Evolutionary conservation across 2,888 invertebrate genomes (phyloP).

Genomic region (Polymixis lichenea): DNA sequence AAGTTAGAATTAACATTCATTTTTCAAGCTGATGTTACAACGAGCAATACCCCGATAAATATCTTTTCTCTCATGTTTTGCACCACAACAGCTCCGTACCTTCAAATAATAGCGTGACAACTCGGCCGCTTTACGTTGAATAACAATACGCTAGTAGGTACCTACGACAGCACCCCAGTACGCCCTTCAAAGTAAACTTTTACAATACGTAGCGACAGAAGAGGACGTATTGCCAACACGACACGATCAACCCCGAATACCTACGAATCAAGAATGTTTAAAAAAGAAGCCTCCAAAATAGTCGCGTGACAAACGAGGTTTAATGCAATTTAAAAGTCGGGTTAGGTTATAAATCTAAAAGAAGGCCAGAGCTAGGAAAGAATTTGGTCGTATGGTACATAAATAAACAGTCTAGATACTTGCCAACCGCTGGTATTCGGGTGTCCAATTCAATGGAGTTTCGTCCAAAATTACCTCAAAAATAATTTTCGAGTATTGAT

Average conservation of each 20-base stretch:
- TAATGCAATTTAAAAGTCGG: conserved; percentile 48
- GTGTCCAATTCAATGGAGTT: neutral
- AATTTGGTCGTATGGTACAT: conserved; percentile 22
- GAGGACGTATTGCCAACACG: conserved; percentile 36
- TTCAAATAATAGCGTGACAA: conserved; percentile 68
- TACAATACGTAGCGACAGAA: conserved; percentile 49
- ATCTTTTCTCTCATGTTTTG: conserved; percentile 20
- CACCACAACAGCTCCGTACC: conserved; percentile 41
- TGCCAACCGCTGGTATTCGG: neutral
- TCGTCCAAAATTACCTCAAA: neutral
- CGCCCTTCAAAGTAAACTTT: conserved; percentile 64
- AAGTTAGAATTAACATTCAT: no score
- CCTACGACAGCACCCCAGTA: conserved; percentile 9
- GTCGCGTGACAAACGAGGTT: conserved; percentile 54
- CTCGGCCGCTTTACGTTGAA: conserved; percentile 57
- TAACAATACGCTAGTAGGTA: conserved; percentile 58
- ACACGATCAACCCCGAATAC: conserved; percentile 41
- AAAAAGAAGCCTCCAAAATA: conserved; percentile 39
- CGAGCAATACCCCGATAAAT: neutral
- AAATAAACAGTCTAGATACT: conserved; percentile 20
- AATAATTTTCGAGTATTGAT: neutral
- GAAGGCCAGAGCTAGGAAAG: conserved; percentile 28
- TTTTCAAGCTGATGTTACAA: neutral
- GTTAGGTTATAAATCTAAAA: conserved; percentile 40
- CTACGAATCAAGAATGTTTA: conserved; percentile 36